Conservation (phyloP, 2,888 invertebrate genomes). For the Zootermopsis nevadensis region DNA sequence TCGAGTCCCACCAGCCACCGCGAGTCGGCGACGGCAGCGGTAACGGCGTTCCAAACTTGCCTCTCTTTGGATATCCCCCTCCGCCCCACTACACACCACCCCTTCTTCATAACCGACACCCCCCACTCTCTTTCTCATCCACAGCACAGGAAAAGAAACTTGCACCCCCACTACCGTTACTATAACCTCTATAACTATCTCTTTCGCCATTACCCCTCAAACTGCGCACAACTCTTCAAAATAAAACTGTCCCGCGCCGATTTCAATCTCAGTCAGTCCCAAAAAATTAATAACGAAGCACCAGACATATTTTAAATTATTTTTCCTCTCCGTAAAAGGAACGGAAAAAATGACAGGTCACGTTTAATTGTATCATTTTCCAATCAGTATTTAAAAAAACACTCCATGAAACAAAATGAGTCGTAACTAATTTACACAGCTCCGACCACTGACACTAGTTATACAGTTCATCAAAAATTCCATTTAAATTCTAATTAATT, state of each 20-base stretch:
- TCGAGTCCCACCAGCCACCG: slow-evolving; percentile 57
- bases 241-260: slow-evolving; percentile 64
- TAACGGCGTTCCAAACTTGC: slow-evolving; percentile 30
- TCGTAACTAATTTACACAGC: slow-evolving; percentile 42
- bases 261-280: slow-evolving; percentile 62
- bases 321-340: slow-evolving; percentile 29
- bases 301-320: slow-evolving; percentile 40
- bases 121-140: slow-evolving; percentile 50
- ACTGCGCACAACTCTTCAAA: slow-evolving; percentile 61
- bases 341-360: slow-evolving; percentile 37
- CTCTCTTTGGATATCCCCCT: slow-evolving; percentile 16
- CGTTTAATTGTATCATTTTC: slow-evolving; percentile 43
- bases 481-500: slow-evolving; percentile 44
- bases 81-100: not conserved
- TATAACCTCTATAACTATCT: slow-evolving; percentile 51
- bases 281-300: slow-evolving; percentile 42
- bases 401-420: slow-evolving; percentile 40
- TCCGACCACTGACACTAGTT: slow-evolving; percentile 30
- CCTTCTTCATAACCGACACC: slow-evolving; percentile 28
- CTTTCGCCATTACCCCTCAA: slow-evolving; percentile 48
- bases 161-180: slow-evolving; percentile 58
- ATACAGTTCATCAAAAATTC: slow-evolving; percentile 42
- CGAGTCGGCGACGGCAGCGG: slow-evolving; percentile 42
- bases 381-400: slow-evolving; percentile 38
- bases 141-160: slow-evolving; percentile 38